Conservation (phyloP, 2,113 vertebrate species). For the Anarrhichthys ocellatus region DNA sequence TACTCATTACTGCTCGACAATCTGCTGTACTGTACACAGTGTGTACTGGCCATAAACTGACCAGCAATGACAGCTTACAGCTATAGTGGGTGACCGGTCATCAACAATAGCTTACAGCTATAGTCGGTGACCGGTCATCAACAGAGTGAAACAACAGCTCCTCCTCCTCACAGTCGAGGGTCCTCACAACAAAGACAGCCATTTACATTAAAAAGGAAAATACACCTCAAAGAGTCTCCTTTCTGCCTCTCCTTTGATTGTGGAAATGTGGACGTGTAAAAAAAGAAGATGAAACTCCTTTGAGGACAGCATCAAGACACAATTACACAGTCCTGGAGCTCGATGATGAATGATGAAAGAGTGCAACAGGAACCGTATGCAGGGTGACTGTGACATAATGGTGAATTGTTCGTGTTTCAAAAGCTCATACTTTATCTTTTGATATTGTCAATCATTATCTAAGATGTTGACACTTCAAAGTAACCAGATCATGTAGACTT, state of each 20-base stretch:
- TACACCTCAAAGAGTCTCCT: not conserved
- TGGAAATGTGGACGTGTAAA: slow-evolving; percentile 34
- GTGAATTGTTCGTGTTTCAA: slow-evolving; percentile 30
- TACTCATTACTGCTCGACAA: slow-evolving; percentile 69
- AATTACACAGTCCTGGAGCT: slow-evolving; percentile 39
- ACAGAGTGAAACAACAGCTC: slow-evolving; percentile 30
- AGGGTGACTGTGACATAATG: slow-evolving; percentile 21
- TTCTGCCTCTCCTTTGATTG: slow-evolving; percentile 40
- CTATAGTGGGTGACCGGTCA: slow-evolving; percentile 31
- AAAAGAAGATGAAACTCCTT: slow-evolving; percentile 34
- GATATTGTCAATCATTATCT: slow-evolving; percentile 3
- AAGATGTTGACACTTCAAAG: not conserved
- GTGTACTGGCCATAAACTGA: slow-evolving; percentile 51
- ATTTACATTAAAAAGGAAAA: slow-evolving; percentile 45
- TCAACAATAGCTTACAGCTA: slow-evolving; percentile 26
- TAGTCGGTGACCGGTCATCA: too few species aligned
- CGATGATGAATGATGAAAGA: slow-evolving; percentile 44
- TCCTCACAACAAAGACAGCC: slow-evolving; percentile 17
- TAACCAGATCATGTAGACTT: not conserved
- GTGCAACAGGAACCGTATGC: slow-evolving; percentile 17
- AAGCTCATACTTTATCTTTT: slow-evolving; percentile 8
- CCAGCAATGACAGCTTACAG: slow-evolving; percentile 25
- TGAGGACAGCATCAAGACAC: slow-evolving; percentile 38
- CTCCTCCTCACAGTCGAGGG: slow-evolving; percentile 7
- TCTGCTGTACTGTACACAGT: slow-evolving; percentile 38